Evolutionary conservation across 2,888 invertebrate species (phyloP).

Genomic region (Eupithecia insigniata): DNA sequence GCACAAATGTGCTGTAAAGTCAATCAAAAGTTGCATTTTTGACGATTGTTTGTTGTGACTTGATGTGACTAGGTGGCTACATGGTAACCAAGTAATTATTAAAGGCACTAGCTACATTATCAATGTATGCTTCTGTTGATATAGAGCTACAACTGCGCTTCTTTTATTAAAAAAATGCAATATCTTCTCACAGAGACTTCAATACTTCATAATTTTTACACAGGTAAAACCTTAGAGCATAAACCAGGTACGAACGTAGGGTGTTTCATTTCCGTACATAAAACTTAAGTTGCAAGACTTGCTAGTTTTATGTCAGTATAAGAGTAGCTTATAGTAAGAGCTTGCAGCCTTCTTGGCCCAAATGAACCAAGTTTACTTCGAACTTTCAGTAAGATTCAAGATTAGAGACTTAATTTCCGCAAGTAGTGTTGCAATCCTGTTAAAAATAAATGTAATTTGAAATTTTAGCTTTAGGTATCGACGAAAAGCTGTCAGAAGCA

Average conservation of each 20-base stretch:
- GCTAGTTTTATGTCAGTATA: constrained; percentile 8
- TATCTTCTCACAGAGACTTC: no score
- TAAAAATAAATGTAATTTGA: constrained; percentile 18
- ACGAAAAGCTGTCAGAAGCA: not conserved
- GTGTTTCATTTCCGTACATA: constrained; percentile 11
- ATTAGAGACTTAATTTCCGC: constrained; percentile 45
- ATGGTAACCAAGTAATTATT: no score
- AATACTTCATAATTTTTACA: not conserved
- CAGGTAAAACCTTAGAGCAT: not conserved
- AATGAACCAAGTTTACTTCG: constrained; percentile 36
- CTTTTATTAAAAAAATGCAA: no score
- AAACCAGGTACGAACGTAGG: not conserved
- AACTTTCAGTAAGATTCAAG: constrained; percentile 36
- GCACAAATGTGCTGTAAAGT: no score
- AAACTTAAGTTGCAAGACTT: not conserved
- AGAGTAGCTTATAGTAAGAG: constrained; percentile 5
- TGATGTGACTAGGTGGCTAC: no score
- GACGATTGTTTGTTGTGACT: no score
- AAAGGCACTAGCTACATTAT: no score
- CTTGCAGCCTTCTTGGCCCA: constrained; percentile 37
- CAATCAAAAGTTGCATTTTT: no score
- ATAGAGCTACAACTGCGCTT: no score
- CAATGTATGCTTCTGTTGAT: no score
- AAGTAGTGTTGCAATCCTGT: constrained; percentile 26
- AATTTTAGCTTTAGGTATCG: not conserved